Conservation (phyloP, 2,888 invertebrate species). For the Tholera decimalis region DNA sequence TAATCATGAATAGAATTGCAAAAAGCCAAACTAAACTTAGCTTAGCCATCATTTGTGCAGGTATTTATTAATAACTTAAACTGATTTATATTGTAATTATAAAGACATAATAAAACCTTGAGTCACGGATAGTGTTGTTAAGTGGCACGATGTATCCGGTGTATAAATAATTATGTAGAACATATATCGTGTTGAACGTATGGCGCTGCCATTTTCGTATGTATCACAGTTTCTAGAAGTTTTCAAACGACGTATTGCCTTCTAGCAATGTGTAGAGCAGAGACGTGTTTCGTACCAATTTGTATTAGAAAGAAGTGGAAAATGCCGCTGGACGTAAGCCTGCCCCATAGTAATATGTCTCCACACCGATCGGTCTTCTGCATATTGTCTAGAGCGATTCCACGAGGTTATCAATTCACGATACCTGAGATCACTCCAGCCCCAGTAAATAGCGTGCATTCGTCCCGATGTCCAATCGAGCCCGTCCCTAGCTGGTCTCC, state of each 20-base stretch:
- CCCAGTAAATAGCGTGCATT: too few species aligned
- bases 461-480: too few species aligned
- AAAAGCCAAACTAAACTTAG: slow-evolving; percentile 12
- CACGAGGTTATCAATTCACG: too few species aligned
- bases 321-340: too few species aligned
- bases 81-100: slow-evolving; percentile 41
- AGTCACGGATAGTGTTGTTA: slow-evolving; percentile 42
- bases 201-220: not conserved
- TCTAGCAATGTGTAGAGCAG: not conserved
- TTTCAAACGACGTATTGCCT: not conserved
- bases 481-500: too few species aligned
- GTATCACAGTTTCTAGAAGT: not conserved
- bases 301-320: too few species aligned
- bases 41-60: slow-evolving; percentile 27
- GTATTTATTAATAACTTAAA: slow-evolving; percentile 47
- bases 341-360: too few species aligned
- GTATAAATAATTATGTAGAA: slow-evolving; percentile 20
- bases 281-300: too few species aligned
- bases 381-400: too few species aligned
- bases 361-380: too few species aligned
- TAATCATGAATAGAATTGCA: slow-evolving; percentile 18
- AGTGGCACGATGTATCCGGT: slow-evolving; percentile 39
- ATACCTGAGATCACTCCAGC: too few species aligned
- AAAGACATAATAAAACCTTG: slow-evolving; percentile 38
- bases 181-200: not conserved